Evolutionary conservation across 2,113 vertebrate genomes (phyloP), one percentile per base, ranked within the genome.

Genomic region (Otis tarda): DNA sequence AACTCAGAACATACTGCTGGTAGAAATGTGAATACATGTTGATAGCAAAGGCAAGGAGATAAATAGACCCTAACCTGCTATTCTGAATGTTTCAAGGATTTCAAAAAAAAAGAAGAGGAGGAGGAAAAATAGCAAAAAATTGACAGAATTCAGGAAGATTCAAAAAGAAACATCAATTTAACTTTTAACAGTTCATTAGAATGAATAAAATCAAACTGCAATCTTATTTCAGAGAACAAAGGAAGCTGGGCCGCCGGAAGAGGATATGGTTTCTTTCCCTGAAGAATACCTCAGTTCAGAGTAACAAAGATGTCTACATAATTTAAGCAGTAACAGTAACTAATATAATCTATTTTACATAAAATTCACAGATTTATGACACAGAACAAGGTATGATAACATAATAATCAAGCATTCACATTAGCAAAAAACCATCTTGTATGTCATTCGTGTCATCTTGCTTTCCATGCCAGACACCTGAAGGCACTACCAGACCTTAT

Each of bases 201-300:
- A 64, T 53, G 61, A 53, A 52, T 68, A 85, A 76, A 64, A 87
- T 68, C 10, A 69, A 79, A 52, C 8, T 24, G 4, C 19, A 52
- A 4, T 69, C 30, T 89, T 35, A 70, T 61, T 91, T 87, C 43
- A 53, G 39, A 33, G 31, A 81, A 61, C 14, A 89, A 64, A 43
- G n/a, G 24, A 81, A 31, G 12, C 4, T 75, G 49, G 19, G 27
- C 23, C 68, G 17, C 10, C 10, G 9, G 33, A 9, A 73, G 3
- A 73, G 0, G 1, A 64, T 31, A 35, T 0, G 1, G 3, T 30
- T 77, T 21, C 73, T 60, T 80, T 79, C 35, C 3, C 2, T 21
- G 15, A 77, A 87, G 59, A 43, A 11, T 35, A 60, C 2, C 16
- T 43, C 22, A 39, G 8, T 68, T 43, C 25, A 68, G n/a, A 63